phyloP scores from a whole-genome alignment of 1,140 invertebrate genomes.

The Zaprionus vittiger region DNA sequence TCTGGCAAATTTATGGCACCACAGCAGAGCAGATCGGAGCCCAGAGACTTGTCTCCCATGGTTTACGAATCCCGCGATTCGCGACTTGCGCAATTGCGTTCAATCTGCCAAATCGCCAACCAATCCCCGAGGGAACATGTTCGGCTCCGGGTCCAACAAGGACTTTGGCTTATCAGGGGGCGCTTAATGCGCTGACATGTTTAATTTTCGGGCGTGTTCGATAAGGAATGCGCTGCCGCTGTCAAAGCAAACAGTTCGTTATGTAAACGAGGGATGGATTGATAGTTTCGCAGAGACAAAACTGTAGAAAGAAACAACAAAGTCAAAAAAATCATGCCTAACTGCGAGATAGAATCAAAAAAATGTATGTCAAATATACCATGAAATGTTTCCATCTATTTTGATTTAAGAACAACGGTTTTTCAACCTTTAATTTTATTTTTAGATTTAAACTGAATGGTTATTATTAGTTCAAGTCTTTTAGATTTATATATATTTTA shows the following conservation, averaged over 20 bases:
- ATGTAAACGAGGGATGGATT: conserved; percentile 35
- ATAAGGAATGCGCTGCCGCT: conserved; percentile 50
- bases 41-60: conserved; percentile 10
- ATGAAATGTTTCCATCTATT: too few relatives aligned
- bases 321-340: too few relatives aligned
- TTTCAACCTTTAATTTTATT: too few relatives aligned
- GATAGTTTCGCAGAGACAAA: neutral
- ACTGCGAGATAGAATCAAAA: too few relatives aligned
- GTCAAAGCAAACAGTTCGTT: conserved; percentile 37
- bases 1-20: conserved; percentile 73
- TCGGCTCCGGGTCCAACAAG: conserved; percentile 9
- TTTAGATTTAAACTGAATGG: too few relatives aligned
- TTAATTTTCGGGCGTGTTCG: conserved; percentile 66
- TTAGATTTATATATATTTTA: too few relatives aligned
- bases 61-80: conserved; percentile 12
- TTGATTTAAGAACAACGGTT: too few relatives aligned
- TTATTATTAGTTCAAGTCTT: too few relatives aligned
- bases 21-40: conserved; percentile 17
- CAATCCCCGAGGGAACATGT: neutral
- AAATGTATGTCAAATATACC: too few relatives aligned
- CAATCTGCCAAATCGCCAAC: conserved; percentile 14
- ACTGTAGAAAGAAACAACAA: neutral
- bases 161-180: conserved; percentile 56
- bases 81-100: conserved; percentile 42
- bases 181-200: conserved; percentile 76